Conservation (phyloP, 2,113 vertebrate genomes). For the Lepus europaeus region DNA sequence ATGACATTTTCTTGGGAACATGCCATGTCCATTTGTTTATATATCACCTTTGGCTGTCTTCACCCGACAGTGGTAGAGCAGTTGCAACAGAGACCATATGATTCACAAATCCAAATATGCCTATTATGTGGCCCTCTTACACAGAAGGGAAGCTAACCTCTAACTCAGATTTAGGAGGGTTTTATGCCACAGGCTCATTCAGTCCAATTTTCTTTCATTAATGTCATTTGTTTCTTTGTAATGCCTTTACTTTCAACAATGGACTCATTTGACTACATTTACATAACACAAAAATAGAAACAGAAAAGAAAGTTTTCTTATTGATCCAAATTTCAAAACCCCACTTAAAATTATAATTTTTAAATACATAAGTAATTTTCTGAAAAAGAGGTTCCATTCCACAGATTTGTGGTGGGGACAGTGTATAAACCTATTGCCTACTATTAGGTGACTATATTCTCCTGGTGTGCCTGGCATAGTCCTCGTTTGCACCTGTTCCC, state of each 20-base stretch:
- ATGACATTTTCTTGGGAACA: neutral
- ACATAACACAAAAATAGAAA: neutral
- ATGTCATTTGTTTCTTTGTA: slow-evolving; percentile 37
- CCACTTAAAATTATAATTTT: slow-evolving; percentile 15
- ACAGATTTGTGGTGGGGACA: neutral
- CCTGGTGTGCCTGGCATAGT: neutral
- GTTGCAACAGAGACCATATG: neutral
- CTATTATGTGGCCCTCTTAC: neutral
- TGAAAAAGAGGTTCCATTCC: neutral
- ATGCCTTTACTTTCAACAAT: slow-evolving; percentile 41
- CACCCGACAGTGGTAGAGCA: neutral
- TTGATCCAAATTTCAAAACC: slow-evolving; percentile 33
- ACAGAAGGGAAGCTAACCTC: neutral
- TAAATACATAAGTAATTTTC: neutral
- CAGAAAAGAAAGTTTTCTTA: slow-evolving; percentile 16
- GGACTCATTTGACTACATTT: slow-evolving; percentile 27
- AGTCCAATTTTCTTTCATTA: slow-evolving; percentile 1
- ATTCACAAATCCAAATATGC: neutral
- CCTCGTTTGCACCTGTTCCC: neutral
- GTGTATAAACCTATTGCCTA: neutral
- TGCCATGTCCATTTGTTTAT: neutral
- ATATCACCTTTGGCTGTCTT: neutral
- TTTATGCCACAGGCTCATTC: neutral
- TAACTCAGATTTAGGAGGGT: neutral
- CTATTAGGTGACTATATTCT: neutral